Percentiles rank a stretch among this genome's conserved stretches.
Evolutionary conservation across 2,888 invertebrate genomes (phyloP).

Genomic region (Chironomus tentans): DNA sequence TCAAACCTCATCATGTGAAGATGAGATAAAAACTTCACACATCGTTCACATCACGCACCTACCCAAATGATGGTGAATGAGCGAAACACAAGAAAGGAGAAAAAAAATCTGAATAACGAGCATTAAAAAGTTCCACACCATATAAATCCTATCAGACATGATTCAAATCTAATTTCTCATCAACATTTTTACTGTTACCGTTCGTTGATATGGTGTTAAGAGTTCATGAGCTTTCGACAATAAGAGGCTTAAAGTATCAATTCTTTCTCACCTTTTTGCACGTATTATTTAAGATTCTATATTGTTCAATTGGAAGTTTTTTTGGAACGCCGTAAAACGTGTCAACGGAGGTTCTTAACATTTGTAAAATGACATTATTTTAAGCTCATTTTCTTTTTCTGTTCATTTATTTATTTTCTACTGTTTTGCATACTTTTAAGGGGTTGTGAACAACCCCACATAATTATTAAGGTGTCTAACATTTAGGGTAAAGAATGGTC

Average conservation of each 20-base stretch:
- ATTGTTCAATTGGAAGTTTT: no score
- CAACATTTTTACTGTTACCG: background rate
- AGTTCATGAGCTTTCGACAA: constrained; percentile 11
- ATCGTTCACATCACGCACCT: background rate
- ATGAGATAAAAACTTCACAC: background rate
- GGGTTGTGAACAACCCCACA: no score
- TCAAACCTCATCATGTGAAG: background rate
- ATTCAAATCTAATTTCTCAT: background rate
- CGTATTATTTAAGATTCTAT: background rate
- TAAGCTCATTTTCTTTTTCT: no score
- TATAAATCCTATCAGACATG: background rate
- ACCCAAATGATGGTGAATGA: background rate
- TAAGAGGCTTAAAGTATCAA: constrained; percentile 21
- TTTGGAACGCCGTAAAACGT: no score
- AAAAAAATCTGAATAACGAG: background rate
- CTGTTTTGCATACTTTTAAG: no score
- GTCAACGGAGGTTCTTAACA: no score
- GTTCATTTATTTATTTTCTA: no score
- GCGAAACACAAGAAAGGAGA: no score
- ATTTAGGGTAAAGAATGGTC: no score
- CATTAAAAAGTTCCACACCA: background rate
- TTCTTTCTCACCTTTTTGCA: background rate
- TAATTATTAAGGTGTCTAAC: no score
- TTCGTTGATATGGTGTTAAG: background rate
- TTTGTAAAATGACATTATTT: no score